phyloP scores from a whole-genome alignment of 2,113 vertebrate genomes.

The Aphelocoma coerulescens region DNA sequence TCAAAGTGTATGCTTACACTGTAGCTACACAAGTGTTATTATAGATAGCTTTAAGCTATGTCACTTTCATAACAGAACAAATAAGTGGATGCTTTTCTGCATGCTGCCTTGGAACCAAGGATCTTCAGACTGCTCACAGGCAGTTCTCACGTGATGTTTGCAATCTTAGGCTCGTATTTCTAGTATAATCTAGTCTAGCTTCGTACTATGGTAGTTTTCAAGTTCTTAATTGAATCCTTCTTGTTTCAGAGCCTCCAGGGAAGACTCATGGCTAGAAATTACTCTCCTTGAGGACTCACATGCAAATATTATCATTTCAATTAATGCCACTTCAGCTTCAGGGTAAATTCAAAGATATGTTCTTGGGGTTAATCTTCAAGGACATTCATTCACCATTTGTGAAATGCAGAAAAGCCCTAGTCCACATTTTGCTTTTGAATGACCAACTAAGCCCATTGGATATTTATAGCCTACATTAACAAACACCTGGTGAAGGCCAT shows the following conservation, averaged over 20 bases:
- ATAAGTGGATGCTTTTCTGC: neutral
- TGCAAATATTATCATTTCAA: neutral
- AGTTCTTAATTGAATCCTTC: neutral
- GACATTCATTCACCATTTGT: neutral
- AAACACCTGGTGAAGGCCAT: neutral
- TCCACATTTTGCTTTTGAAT: neutral
- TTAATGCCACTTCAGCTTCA: neutral
- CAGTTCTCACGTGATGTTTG: neutral
- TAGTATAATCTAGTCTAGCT: neutral
- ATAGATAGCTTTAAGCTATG: slow-evolving; percentile 27
- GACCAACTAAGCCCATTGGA: neutral
- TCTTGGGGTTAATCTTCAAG: neutral
- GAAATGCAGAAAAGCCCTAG: neutral
- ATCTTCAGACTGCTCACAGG: neutral
- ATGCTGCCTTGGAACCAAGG: neutral
- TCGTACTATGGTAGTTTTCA: neutral
- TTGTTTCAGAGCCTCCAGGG: neutral
- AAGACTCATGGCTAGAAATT: neutral
- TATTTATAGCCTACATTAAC: neutral
- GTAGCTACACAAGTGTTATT: slow-evolving; percentile 6
- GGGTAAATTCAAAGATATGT: neutral
- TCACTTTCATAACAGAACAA: neutral
- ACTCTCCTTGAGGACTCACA: neutral
- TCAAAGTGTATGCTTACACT: slow-evolving; percentile 18
- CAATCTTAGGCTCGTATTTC: neutral